Evolutionary conservation across 2,888 invertebrate genomes (phyloP).

Genomic region (Dynastes hyllus): DNA sequence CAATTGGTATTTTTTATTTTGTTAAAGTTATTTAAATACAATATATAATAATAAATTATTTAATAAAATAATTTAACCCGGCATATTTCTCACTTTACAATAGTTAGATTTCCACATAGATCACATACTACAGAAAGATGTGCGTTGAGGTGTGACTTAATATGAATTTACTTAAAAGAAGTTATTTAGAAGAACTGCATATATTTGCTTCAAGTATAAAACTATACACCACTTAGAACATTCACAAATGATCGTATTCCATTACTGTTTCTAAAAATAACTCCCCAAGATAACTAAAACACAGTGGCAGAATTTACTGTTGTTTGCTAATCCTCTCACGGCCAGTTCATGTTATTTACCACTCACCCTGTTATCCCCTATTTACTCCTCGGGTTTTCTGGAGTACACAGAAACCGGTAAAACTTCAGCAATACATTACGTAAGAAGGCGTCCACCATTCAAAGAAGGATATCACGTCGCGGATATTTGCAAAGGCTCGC

Average conservation of each 20-base stretch:
- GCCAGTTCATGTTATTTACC: conserved; percentile 1
- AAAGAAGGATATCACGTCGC: conserved; percentile 29
- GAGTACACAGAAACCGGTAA: conserved; percentile 1
- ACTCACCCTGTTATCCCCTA: not conserved
- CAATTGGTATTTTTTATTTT: too few relatives aligned
- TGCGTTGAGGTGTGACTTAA: too few relatives aligned
- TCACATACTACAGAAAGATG: too few relatives aligned
- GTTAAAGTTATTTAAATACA: too few relatives aligned
- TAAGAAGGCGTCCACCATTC: conserved; percentile 30
- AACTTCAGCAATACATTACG: conserved; percentile 29
- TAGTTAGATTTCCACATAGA: too few relatives aligned
- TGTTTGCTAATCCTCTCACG: conserved; percentile 12
- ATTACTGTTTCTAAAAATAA: not conserved
- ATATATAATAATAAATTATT: too few relatives aligned
- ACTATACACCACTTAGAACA: not conserved
- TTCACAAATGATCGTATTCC: not conserved
- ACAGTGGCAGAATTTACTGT: not conserved
- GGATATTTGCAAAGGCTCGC: conserved; percentile 19
- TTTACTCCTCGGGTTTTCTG: conserved; percentile 15
- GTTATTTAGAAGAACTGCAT: too few relatives aligned
- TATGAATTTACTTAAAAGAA: too few relatives aligned
- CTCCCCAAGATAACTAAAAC: not conserved
- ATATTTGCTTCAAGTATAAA: too few relatives aligned
- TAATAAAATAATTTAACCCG: too few relatives aligned
- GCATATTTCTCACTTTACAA: too few relatives aligned